Conservation (phyloP, 2,888 invertebrate genomes). For the Plagodis pulveraria region DNA sequence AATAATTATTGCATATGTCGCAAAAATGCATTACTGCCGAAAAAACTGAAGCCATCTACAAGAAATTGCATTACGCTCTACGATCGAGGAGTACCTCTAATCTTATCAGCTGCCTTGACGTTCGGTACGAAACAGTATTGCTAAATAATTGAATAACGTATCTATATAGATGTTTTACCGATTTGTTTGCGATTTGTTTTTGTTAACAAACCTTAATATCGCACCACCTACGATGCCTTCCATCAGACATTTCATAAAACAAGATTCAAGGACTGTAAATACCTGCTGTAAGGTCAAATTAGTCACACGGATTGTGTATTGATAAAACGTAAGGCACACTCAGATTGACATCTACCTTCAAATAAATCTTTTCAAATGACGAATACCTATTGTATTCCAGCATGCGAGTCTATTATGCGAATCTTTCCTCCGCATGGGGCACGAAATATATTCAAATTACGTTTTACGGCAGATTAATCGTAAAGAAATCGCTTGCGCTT, state of each 20-base stretch:
- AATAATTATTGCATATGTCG: too few relatives aligned
- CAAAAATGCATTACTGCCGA: too few relatives aligned
- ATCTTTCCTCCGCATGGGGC: conserved; percentile 35
- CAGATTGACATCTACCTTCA: conserved; percentile 27
- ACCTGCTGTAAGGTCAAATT: conserved; percentile 17
- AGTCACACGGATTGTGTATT: conserved; percentile 27
- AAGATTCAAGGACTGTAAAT: conserved; percentile 24
- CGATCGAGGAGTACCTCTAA: too few relatives aligned
- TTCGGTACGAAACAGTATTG: too few relatives aligned
- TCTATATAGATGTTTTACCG: too few relatives aligned
- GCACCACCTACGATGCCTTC: conserved; percentile 27
- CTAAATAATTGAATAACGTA: too few relatives aligned
- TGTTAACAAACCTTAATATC: background rate
- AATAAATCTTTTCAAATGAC: conserved; percentile 27
- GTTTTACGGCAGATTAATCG: conserved; percentile 59
- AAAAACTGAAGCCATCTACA: too few relatives aligned
- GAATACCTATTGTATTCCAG: conserved; percentile 21
- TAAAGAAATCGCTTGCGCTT: conserved; percentile 48
- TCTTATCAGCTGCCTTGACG: too few relatives aligned
- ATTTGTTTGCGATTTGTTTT: too few relatives aligned
- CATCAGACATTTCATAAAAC: conserved; percentile 28
- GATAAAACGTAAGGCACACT: conserved; percentile 10
- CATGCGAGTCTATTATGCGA: conserved; percentile 23
- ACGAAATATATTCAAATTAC: conserved; percentile 64
- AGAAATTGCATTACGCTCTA: too few relatives aligned